Conservation (phyloP, 2,888 invertebrate species). For the Sinohyriopsis cumingii region DNA sequence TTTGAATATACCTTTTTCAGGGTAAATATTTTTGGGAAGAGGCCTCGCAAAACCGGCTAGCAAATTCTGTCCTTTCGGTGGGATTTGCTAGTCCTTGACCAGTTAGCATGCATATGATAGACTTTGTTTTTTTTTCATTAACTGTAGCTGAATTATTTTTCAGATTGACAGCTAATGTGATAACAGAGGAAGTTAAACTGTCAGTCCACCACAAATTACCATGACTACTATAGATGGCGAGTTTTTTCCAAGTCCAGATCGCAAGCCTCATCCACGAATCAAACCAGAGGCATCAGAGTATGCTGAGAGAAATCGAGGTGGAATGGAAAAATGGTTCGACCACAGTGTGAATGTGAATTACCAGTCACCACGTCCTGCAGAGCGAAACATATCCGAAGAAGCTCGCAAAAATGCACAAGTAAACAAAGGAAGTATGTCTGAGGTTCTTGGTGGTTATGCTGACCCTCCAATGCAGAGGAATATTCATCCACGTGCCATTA, state of each 20-base stretch:
- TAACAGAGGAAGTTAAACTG: background rate
- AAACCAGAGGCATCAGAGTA: slow-evolving; percentile 52
- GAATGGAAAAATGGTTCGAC: slow-evolving; percentile 53
- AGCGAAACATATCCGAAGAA: slow-evolving; percentile 44
- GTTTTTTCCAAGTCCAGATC: slow-evolving; percentile 45
- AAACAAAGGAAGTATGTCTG: slow-evolving; percentile 59
- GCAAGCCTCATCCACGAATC: slow-evolving; percentile 51
- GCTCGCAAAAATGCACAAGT: slow-evolving; percentile 45
- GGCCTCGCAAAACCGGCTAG: no score
- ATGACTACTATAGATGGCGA: slow-evolving; percentile 51
- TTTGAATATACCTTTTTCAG: no score
- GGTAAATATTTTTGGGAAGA: no score
- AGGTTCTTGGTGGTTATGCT: slow-evolving; percentile 60
- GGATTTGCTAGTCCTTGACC: no score
- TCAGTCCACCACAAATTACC: slow-evolving; percentile 7
- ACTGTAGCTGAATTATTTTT: no score
- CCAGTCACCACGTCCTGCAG: slow-evolving; percentile 48
- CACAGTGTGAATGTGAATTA: slow-evolving; percentile 47
- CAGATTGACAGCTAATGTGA: no score
- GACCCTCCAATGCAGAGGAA: slow-evolving; percentile 48
- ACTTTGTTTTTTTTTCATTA: no score
- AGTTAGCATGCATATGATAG: no score
- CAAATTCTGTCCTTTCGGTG: no score
- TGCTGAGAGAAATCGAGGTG: slow-evolving; percentile 49
- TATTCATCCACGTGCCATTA: slow-evolving; percentile 57